phyloP scores from a whole-genome alignment of 1,140 invertebrate species.

The Danaus melanippus region DNA sequence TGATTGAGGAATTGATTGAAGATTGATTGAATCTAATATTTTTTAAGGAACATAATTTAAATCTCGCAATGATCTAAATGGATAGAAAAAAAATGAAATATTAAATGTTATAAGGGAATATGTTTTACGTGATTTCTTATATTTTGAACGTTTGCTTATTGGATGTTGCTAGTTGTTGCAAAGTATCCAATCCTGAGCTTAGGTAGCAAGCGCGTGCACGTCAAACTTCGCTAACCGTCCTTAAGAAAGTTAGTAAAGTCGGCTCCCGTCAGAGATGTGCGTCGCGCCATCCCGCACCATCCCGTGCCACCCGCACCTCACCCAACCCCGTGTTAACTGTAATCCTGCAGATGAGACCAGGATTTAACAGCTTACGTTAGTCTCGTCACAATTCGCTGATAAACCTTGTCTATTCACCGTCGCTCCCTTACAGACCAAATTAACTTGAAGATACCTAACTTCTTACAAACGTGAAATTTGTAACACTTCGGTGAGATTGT shows the following conservation, averaged over 20 bases:
- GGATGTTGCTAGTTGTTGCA: constrained; percentile 51
- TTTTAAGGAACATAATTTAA: too few species aligned
- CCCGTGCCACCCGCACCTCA: constrained; percentile 40
- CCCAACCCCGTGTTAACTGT: constrained; percentile 62
- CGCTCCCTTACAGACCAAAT: too few species aligned
- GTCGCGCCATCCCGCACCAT: constrained; percentile 43
- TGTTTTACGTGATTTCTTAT: background rate
- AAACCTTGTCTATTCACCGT: constrained; percentile 37
- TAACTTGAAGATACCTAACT: too few species aligned
- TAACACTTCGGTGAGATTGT: too few species aligned
- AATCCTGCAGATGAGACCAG: constrained; percentile 65
- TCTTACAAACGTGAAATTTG: too few species aligned
- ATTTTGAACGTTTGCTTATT: constrained; percentile 26
- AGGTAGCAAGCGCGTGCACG: constrained; percentile 55
- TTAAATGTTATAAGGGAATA: too few species aligned
- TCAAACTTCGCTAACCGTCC: constrained; percentile 66
- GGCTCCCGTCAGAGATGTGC: constrained; percentile 55
- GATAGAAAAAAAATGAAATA: too few species aligned
- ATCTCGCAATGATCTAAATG: too few species aligned
- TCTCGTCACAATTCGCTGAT: constrained; percentile 45
- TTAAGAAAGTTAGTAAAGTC: constrained; percentile 68
- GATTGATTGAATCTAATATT: too few species aligned
- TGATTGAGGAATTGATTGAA: too few species aligned
- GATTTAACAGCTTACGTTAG: constrained; percentile 62
- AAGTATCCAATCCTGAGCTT: constrained; percentile 61